phyloP scores from a whole-genome alignment of 2,888 invertebrate genomes.

The Thyatira batis region DNA sequence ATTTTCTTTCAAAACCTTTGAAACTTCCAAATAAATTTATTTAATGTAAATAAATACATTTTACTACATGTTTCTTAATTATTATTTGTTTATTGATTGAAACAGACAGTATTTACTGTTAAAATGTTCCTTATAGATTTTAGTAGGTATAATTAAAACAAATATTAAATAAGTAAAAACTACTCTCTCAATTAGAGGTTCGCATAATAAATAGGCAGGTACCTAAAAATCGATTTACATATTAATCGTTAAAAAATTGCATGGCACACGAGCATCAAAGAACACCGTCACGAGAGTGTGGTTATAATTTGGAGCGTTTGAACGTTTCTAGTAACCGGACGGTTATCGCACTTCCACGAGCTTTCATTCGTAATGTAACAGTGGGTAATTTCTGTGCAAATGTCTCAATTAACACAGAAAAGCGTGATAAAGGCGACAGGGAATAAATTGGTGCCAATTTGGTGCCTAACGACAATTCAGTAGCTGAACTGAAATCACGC shows the following conservation, averaged over 20 bases:
- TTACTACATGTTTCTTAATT: no score
- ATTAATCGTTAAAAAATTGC: conserved; percentile 13
- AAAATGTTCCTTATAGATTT: no score
- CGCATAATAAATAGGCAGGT: no score
- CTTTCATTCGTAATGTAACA: conserved; percentile 41
- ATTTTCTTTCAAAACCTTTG: no score
- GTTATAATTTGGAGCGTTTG: conserved; percentile 31
- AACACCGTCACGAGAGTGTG: conserved; percentile 18
- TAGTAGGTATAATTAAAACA: no score
- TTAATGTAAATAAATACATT: no score
- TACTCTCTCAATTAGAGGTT: no score
- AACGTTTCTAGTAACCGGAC: conserved; percentile 8
- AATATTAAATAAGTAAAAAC: no score
- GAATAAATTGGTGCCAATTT: conserved; percentile 66
- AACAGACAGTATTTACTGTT: no score
- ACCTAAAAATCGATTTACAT: no score
- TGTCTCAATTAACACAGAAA: conserved; percentile 72
- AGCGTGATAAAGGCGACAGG: conserved; percentile 62
- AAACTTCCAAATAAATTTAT: no score
- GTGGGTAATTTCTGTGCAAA: conserved; percentile 64
- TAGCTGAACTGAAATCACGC: conserved; percentile 43
- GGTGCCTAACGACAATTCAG: conserved; percentile 57
- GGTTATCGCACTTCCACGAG: conserved; percentile 30
- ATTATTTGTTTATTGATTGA: no score
- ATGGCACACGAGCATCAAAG: conserved; percentile 33